Conservation (phyloP, 2,113 vertebrate genomes). For the Pogona vitticeps region DNA sequence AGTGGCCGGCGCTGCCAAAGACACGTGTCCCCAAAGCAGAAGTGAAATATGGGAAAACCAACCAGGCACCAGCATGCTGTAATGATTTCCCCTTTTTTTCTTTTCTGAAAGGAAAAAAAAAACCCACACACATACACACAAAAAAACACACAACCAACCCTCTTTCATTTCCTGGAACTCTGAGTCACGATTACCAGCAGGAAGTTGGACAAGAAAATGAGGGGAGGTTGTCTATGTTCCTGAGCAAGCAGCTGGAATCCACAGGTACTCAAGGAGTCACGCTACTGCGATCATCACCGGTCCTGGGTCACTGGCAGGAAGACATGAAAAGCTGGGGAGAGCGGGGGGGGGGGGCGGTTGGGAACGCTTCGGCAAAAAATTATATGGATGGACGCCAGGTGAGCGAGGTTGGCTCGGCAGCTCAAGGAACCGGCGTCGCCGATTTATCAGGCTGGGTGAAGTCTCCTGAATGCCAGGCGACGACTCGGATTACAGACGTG, state of each 20-base stretch:
- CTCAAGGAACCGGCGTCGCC: no score
- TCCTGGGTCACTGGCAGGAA: no score
- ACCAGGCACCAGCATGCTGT: conserved; percentile 16
- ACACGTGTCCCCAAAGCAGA: conserved; percentile 20
- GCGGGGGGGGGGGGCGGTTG: no score
- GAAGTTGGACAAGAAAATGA: conserved; percentile 60
- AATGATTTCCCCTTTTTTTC: conserved; percentile 30
- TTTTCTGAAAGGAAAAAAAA: not conserved
- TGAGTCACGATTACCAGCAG: conserved; percentile 74
- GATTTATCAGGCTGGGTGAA: no score
- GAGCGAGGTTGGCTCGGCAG: no score
- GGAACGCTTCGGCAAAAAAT: no score
- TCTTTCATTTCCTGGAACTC: conserved; percentile 70
- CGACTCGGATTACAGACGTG: no score
- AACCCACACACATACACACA: conserved; percentile 13
- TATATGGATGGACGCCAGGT: no score
- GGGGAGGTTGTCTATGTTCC: conserved; percentile 30
- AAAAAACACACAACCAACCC: not conserved
- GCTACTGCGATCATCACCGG: no score
- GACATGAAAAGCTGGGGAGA: no score
- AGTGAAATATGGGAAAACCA: conserved; percentile 45
- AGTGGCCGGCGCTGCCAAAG: not conserved
- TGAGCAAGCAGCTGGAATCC: conserved; percentile 60
- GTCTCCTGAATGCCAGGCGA: no score
- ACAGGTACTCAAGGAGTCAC: conserved; percentile 55